Conservation (phyloP, 2,797 vertebrate genomes). For the Amblyopsis hoosieri region DNA sequence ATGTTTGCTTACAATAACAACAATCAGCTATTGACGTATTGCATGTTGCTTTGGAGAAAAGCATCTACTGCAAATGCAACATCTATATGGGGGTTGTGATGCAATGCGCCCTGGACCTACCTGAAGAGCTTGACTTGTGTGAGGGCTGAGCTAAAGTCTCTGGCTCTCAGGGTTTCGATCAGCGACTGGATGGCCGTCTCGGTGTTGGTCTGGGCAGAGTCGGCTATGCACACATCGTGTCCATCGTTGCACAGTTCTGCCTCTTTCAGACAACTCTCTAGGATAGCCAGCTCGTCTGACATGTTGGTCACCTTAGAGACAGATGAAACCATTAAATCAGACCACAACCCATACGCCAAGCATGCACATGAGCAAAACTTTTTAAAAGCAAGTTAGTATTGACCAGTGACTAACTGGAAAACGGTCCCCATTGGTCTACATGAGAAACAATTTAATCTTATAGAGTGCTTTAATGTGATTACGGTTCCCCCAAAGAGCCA, state of each 20-base stretch:
- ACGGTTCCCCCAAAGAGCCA: conserved; percentile 35
- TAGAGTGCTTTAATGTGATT: conserved; percentile 62
- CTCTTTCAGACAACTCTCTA: conserved; percentile 91
- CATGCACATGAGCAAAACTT: conserved; percentile 3
- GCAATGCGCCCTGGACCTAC: conserved; percentile 64
- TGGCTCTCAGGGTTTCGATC: conserved; percentile 89
- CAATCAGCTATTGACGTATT: no score
- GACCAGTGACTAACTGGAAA: conserved; percentile 49
- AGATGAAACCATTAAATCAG: neutral
- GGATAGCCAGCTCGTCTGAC: conserved; percentile 91
- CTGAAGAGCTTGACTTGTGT: conserved; percentile 95
- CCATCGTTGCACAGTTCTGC: conserved; percentile 83
- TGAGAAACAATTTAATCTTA: conserved; percentile 51
- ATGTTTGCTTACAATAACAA: no score
- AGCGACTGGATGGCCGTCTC: conserved; percentile 96
- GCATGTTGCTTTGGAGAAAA: no score
- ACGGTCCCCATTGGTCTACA: conserved; percentile 29
- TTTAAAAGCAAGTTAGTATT: conserved; percentile 35
- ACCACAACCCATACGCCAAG: neutral
- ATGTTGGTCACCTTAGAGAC: conserved; percentile 91
- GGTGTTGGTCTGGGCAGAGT: conserved; percentile 86
- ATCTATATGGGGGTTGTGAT: neutral
- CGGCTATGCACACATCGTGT: conserved; percentile 83
- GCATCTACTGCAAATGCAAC: no score
- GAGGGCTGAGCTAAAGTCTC: conserved; percentile 90